A percentile compares a stretch with the other conserved stretches of the same genome.
Evolutionary conservation across 2,797 vertebrate genomes (phyloP).

Genomic region (Poliocrania exsul): DNA sequence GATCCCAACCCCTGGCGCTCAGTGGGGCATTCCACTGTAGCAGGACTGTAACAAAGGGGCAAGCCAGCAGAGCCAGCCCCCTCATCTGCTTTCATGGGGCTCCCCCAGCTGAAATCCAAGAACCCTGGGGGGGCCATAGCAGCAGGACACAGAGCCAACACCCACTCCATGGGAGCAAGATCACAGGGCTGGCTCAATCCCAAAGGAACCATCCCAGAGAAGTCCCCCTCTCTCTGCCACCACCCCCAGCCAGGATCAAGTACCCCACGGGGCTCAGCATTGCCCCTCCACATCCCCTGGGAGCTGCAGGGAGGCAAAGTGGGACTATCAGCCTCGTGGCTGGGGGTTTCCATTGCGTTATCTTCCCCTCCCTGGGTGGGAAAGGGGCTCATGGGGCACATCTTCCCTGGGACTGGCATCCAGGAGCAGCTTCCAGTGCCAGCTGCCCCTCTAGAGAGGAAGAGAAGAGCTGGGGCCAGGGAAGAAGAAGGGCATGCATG

Average conservation of each 20-base stretch:
- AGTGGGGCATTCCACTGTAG: background rate
- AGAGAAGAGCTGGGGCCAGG: background rate
- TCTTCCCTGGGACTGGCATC: background rate
- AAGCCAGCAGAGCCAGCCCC: background rate
- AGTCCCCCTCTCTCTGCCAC: background rate
- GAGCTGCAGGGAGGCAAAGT: accelerated
- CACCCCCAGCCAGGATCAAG: background rate
- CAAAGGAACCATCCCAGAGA: background rate
- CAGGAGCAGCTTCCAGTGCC: background rate
- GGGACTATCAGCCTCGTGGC: background rate
- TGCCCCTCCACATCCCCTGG: background rate
- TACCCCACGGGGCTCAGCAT: background rate
- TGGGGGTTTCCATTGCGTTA: background rate
- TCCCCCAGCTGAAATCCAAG: background rate
- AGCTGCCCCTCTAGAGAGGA: background rate
- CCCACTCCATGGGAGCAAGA: accelerated
- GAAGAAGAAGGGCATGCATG: background rate
- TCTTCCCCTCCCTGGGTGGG: background rate
- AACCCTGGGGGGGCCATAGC: background rate
- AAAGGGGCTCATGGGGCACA: background rate
- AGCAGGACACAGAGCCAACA: background rate
- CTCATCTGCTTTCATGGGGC: background rate
- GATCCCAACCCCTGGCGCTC: background rate
- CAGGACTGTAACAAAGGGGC: background rate
- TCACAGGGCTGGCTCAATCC: background rate